Evolutionary conservation across 2,113 vertebrate genomes (phyloP), one percentile per base, ranked within the genome.

Genomic region (Erythrolamprus reginae): DNA sequence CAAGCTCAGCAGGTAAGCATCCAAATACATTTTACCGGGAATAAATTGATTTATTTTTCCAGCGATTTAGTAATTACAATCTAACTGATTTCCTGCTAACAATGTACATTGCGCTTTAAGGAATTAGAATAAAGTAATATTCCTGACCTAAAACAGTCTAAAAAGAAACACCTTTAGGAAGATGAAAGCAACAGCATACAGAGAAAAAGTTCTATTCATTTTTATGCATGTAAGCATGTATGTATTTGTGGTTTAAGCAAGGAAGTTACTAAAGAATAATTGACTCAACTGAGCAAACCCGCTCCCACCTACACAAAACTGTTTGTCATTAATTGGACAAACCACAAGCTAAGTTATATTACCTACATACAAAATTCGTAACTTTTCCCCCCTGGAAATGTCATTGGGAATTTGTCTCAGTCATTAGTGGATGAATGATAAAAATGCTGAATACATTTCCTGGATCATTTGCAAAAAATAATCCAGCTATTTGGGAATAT

Each of bases 31-130:
- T 12, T 83, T 92, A 52, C 23, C 55, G 5, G 50, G 38, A 86
- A 10, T 65, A 77, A 89, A 84, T 9, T 58, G 56, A 88, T 89
- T 92, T 90, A 89, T 86, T 51, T 51, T 93, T 48, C 89, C 56
- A 55, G 10, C 88, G 90, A 48, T 91, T 93, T 91, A 89, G 83
- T 38, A 77, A n/a, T 51, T 88, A 77, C 77, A 33, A 45, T 88
- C 50, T 88, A 33, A 38, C 19, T 26, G 48, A 42, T 42, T 42
- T 15, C 13, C 6, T 70, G 23, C 47, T 48, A 90, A 65, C 45
- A 89, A 38, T 50, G 82, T 58, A 84, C 53, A n/a, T 84, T 23
- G 19, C 28, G 10, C 17, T 84, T 88, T 15, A n/a, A 24, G 24
- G 17, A 21, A 13, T 89, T 33, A 55, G 24, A 83, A 52, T 15